Evolutionary conservation across 2,888 invertebrate species (phyloP).

Genomic region (Bombylius discolor): DNA sequence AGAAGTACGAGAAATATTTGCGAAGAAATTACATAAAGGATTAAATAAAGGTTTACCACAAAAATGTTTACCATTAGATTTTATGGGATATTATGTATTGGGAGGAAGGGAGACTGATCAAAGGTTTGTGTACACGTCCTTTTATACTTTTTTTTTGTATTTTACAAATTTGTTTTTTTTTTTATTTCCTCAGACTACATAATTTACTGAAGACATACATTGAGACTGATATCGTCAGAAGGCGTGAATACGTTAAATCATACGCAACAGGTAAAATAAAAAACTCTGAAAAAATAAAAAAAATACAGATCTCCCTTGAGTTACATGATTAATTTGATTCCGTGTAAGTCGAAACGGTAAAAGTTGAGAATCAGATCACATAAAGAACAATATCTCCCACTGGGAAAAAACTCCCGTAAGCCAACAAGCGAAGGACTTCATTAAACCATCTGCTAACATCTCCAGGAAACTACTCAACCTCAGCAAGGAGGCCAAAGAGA

Average conservation of each 20-base stretch:
- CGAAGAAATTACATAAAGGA: slow-evolving; percentile 86
- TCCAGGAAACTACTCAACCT: too few relatives aligned
- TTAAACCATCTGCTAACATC: too few relatives aligned
- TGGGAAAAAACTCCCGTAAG: too few relatives aligned
- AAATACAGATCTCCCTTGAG: too few relatives aligned
- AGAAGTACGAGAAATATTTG: slow-evolving; percentile 80
- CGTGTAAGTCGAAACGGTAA: too few relatives aligned
- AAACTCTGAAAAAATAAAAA: background rate
- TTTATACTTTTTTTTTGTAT: background rate
- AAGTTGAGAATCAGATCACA: too few relatives aligned
- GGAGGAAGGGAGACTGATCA: slow-evolving; percentile 80
- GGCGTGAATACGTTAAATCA: slow-evolving; percentile 82
- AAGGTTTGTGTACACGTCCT: slow-evolving; percentile 33
- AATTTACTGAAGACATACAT: slow-evolving; percentile 62
- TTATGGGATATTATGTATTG: slow-evolving; percentile 90
- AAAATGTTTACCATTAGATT: slow-evolving; percentile 86
- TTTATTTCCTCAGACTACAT: slow-evolving; percentile 21
- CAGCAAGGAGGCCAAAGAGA: too few relatives aligned
- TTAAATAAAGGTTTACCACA: slow-evolving; percentile 67
- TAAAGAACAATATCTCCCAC: too few relatives aligned
- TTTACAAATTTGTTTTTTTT: background rate
- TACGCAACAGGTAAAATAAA: slow-evolving; percentile 45
- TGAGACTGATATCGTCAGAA: slow-evolving; percentile 75
- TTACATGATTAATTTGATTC: too few relatives aligned
- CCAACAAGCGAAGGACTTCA: too few relatives aligned